These are phyloP conservation scores for Passer domesticus DNA, from an alignment of 2,113 vertebrate species.

Conservation along the genomic window DNA sequence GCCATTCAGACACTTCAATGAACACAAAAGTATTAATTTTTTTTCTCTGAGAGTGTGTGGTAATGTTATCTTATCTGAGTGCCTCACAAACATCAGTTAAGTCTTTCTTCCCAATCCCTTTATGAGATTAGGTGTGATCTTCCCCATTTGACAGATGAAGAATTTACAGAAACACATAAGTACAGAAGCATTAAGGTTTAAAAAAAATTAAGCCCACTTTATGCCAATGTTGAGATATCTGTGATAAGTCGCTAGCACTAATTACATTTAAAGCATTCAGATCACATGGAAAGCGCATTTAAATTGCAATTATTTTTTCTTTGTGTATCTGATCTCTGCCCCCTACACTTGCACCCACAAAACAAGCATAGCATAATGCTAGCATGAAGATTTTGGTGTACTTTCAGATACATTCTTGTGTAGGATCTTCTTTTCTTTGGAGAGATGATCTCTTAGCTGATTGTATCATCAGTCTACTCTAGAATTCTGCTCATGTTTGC, in stretches of 20 bases:
- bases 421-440: not conserved
- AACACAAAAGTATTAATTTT: conserved; percentile 57
- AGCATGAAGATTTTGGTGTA: not conserved
- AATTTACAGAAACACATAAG: not conserved
- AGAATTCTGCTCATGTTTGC: not conserved
- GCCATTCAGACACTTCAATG: conserved; percentile 64
- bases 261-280: not conserved
- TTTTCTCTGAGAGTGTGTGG: not conserved
- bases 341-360: not conserved
- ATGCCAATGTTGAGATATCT: not conserved
- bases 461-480: not conserved
- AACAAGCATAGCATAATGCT: not conserved
- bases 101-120: conserved; percentile 33
- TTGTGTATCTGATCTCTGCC: not conserved
- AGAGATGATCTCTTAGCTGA: not conserved
- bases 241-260: not conserved
- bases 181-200: not conserved
- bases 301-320: not conserved
- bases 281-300: not conserved
- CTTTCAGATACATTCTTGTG: not conserved
- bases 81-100: conserved; percentile 52
- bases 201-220: not conserved
- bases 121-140: conserved; percentile 32
- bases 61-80: conserved; percentile 27
- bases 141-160: conserved; percentile 13